These are phyloP conservation scores for Propithecus perrieri DNA, from an alignment of 2,797 vertebrate species.

Conservation along the genomic window DNA sequence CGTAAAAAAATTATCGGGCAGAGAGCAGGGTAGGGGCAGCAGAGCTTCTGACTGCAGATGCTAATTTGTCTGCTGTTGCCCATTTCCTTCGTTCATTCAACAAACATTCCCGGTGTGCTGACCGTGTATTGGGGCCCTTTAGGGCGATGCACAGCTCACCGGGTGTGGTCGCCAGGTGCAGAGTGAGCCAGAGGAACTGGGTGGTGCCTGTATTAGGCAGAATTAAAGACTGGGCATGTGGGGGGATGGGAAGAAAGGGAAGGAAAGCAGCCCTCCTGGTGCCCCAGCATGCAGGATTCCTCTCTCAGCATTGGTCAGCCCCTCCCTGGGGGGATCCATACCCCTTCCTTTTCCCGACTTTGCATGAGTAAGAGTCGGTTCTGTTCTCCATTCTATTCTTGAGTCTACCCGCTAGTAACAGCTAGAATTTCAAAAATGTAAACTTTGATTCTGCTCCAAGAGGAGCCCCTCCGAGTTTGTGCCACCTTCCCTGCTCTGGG, in stretches of 20 bases:
- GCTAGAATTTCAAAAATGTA: not conserved
- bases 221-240: not conserved
- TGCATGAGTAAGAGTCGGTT: not conserved
- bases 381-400: not conserved
- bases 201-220: not conserved
- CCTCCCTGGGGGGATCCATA: not conserved
- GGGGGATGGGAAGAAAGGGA: not conserved
- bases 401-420: not conserved
- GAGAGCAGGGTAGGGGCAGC: too few relatives aligned
- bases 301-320: not conserved
- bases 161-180: not conserved
- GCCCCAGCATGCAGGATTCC: accelerated
- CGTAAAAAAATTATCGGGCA: not conserved
- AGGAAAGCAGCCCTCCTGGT: not conserved
- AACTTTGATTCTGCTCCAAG: not conserved
- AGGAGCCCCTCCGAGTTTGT: not conserved
- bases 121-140: not conserved
- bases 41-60: not conserved
- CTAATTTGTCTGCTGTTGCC: not conserved
- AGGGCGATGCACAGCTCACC: not conserved
- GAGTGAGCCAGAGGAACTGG: not conserved
- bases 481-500: not conserved
- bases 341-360: not conserved
- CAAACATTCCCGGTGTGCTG: not conserved
- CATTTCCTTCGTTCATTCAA: not conserved